phyloP scores from a whole-genome alignment of 1,140 invertebrate species.

The Hyles euphorbiae region DNA sequence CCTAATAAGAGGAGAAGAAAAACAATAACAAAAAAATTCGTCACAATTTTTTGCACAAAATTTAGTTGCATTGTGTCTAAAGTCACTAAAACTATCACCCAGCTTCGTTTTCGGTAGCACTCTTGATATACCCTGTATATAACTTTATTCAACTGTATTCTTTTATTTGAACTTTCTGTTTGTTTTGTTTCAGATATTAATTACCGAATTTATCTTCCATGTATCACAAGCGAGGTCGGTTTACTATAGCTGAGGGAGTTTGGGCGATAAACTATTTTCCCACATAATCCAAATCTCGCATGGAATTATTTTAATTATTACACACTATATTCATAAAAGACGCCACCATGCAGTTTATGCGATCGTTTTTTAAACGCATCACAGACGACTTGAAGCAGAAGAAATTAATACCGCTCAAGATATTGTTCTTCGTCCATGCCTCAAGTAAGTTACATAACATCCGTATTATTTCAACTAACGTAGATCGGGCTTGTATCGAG shows the following conservation, averaged over 20 bases:
- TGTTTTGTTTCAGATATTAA: conserved; percentile 31
- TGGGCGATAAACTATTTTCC: conserved; percentile 46
- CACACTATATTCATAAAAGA: not conserved
- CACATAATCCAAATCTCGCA: conserved; percentile 30
- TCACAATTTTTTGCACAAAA: too few relatives aligned
- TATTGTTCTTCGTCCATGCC: conserved; percentile 86
- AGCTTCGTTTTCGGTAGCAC: too few relatives aligned
- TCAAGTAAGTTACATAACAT: conserved; percentile 79
- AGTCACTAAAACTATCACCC: too few relatives aligned
- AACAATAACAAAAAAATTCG: too few relatives aligned
- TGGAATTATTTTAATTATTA: not conserved
- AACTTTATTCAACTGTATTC: too few relatives aligned
- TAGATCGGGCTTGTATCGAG: too few relatives aligned
- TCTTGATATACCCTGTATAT: too few relatives aligned
- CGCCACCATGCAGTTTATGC: conserved; percentile 76
- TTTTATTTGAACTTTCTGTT: too few relatives aligned
- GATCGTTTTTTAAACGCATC: conserved; percentile 80
- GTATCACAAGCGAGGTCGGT: conserved; percentile 38
- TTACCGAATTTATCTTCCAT: conserved; percentile 41
- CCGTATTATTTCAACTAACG: too few relatives aligned
- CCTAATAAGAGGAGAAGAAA: too few relatives aligned
- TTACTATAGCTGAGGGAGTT: conserved; percentile 36
- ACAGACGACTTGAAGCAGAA: conserved; percentile 83
- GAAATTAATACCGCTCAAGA: conserved; percentile 82
- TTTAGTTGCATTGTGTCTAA: too few relatives aligned